phyloP scores from a whole-genome alignment of 2,888 invertebrate species.

The Hirtodrosophila trivittata region DNA sequence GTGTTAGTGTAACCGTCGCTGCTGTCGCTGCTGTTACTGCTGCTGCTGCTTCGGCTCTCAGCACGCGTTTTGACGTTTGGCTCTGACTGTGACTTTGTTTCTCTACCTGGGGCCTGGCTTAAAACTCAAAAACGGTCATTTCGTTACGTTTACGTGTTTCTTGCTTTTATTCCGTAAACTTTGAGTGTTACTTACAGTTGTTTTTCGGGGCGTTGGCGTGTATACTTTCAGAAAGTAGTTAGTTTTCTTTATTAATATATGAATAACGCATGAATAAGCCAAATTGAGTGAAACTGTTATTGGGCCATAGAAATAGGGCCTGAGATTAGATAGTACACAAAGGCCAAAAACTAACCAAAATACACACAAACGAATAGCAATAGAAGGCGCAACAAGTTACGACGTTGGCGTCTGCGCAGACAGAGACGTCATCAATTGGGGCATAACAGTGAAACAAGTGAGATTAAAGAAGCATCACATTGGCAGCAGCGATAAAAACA shows the following conservation, averaged over 20 bases:
- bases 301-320: not conserved
- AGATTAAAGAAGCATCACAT: conserved; percentile 56
- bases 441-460: conserved; percentile 73
- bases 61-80: conserved; percentile 57
- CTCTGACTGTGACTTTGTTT: conserved; percentile 36
- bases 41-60: conserved; percentile 20
- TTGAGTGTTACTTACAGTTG: conserved; percentile 36
- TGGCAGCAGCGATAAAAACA: conserved; percentile 33
- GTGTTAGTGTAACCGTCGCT: conserved; percentile 49
- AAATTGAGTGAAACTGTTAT: conserved; percentile 25
- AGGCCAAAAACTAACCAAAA: conserved; percentile 31
- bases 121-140: conserved; percentile 76
- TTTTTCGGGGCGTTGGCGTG: conserved; percentile 73
- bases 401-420: conserved; percentile 28
- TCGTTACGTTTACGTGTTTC: conserved; percentile 69
- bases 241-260: conserved; percentile 15
- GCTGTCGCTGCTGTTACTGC: not conserved
- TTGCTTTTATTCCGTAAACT: conserved; percentile 40
- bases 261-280: conserved; percentile 25
- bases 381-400: conserved; percentile 54
- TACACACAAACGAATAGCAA: not conserved
- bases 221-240: conserved; percentile 47
- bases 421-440: conserved; percentile 68
- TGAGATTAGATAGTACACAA: conserved; percentile 62
- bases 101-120: conserved; percentile 52